These are phyloP conservation scores for Sciaenops ocellatus DNA, from an alignment of 2,797 vertebrate genomes.

Conservation along the genomic window DNA sequence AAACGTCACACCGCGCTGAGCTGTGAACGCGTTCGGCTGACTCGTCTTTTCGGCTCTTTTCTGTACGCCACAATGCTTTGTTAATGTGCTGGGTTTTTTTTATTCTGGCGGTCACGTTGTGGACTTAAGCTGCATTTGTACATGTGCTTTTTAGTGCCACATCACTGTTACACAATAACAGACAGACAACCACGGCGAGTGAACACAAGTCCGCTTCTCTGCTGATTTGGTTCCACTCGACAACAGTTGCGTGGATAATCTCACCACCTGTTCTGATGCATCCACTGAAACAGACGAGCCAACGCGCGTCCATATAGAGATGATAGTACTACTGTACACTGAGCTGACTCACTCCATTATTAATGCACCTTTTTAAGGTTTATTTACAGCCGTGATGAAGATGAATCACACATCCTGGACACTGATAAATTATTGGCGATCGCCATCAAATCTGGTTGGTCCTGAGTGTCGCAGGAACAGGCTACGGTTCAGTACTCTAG, in stretches of 20 bases:
- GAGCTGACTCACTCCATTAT: not conserved
- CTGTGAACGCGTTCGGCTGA: conserved; percentile 33
- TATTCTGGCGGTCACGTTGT: not conserved
- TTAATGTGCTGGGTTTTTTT: not conserved
- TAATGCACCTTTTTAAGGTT: conserved; percentile 2
- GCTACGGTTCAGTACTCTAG: not conserved
- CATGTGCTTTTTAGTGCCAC: not conserved
- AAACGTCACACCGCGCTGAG: conserved; percentile 13
- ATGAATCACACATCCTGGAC: not conserved
- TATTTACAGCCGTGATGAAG: conserved; percentile 1
- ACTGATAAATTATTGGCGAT: not conserved
- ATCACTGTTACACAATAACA: not conserved
- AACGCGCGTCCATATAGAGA: conserved; percentile 22
- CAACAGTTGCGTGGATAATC: conserved; percentile 40
- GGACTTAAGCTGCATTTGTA: not conserved
- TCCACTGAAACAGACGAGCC: conserved; percentile 10
- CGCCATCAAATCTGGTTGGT: not conserved
- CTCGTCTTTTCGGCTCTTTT: not conserved
- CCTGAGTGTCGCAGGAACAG: not conserved
- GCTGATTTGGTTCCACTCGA: conserved; percentile 29
- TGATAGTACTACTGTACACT: not conserved
- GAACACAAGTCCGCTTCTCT: conserved; percentile 2
- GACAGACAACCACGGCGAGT: not conserved
- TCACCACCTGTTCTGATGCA: conserved; percentile 27
- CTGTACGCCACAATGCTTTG: conserved; percentile 3